A percentile compares a stretch with the other conserved stretches of the same genome.
Conservation (phyloP, 2,888 invertebrate genomes). For the Pollenia angustigena region DNA sequence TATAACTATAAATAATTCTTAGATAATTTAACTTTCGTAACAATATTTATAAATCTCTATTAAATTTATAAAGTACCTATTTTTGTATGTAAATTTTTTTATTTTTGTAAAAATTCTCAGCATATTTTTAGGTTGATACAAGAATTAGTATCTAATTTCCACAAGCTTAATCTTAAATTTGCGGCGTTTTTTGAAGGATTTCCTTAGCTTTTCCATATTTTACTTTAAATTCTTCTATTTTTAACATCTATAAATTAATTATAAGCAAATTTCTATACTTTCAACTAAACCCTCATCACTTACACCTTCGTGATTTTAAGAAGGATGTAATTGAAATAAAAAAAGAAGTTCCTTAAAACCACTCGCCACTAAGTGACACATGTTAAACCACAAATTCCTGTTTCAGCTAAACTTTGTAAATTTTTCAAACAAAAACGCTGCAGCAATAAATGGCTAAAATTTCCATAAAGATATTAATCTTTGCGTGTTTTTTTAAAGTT, state of each 20-base stretch:
- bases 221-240: not conserved
- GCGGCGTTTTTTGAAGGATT: too few relatives aligned
- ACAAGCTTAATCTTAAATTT: too few relatives aligned
- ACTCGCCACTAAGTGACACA: slow-evolving; percentile 1
- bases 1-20: too few relatives aligned
- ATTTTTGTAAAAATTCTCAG: too few relatives aligned
- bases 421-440: not conserved
- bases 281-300: slow-evolving; percentile 8
- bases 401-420: slow-evolving; percentile 35
- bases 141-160: too few relatives aligned
- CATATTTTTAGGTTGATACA: too few relatives aligned
- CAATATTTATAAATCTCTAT: too few relatives aligned
- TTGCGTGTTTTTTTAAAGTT: not conserved
- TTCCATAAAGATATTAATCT: slow-evolving; percentile 51
- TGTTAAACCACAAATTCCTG: slow-evolving; percentile 38
- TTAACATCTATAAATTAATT: not conserved
- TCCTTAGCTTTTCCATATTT: too few relatives aligned
- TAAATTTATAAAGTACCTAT: too few relatives aligned
- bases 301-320: not conserved
- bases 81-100: too few relatives aligned
- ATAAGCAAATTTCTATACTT: not conserved
- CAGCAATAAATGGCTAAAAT: not conserved
- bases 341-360: not conserved
- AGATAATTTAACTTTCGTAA: too few relatives aligned
- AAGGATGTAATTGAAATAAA: slow-evolving; percentile 1